These are phyloP conservation scores for Aphidius ervi DNA, from an alignment of 1,140 invertebrate species.

Conservation along the genomic window DNA sequence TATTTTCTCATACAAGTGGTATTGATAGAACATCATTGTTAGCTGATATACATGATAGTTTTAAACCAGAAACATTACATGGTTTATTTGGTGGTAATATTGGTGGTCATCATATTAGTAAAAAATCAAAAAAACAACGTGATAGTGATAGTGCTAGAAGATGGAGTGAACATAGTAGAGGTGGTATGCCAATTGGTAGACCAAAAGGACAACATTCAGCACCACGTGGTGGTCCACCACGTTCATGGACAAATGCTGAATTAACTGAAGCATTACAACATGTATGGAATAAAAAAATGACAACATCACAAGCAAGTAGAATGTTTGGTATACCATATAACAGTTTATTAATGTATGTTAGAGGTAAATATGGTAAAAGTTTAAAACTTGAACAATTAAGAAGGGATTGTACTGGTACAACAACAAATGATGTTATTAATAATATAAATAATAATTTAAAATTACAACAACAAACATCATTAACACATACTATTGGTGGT, in stretches of 20 bases:
- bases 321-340: slow-evolving; percentile 91
- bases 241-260: slow-evolving; percentile 87
- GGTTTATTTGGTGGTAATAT: slow-evolving; percentile 40
- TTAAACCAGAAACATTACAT: slow-evolving; percentile 46
- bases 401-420: slow-evolving; percentile 75
- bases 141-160: slow-evolving; percentile 36
- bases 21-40: slow-evolving; percentile 37
- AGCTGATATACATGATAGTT: slow-evolving; percentile 45
- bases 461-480: slow-evolving; percentile 53
- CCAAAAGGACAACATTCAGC: slow-evolving; percentile 86
- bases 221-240: slow-evolving; percentile 78
- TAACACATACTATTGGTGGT: slow-evolving; percentile 44
- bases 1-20: slow-evolving; percentile 40
- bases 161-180: slow-evolving; percentile 40
- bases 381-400: slow-evolving; percentile 80
- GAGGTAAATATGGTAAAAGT: slow-evolving; percentile 88
- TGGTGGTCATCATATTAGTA: slow-evolving; percentile 31
- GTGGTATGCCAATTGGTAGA: slow-evolving; percentile 56
- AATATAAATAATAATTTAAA: slow-evolving; percentile 69
- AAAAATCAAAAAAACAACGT: slow-evolving; percentile 41
- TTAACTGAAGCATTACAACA: slow-evolving; percentile 83
- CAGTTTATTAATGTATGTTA: slow-evolving; percentile 84
- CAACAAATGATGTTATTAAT: slow-evolving; percentile 65
- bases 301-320: slow-evolving; percentile 84
- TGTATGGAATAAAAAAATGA: slow-evolving; percentile 92